Conservation (phyloP, 2,797 vertebrate genomes). For the Bryconaethiops microstoma region DNA sequence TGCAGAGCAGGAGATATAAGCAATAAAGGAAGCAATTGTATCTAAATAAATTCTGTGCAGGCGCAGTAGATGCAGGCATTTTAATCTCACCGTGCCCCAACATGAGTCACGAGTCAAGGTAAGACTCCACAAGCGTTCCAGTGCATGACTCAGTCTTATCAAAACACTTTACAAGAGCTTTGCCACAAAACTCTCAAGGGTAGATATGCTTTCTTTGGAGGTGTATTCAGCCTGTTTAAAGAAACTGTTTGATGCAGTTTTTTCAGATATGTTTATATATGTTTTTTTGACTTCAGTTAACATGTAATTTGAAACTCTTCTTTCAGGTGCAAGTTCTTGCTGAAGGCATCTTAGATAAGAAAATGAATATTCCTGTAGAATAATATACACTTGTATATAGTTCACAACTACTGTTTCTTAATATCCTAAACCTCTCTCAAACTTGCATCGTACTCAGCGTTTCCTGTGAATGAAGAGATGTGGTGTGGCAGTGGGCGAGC, state of each 20-base stretch:
- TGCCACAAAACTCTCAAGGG: constrained; percentile 19
- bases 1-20: constrained; percentile 25
- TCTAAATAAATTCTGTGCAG: constrained; percentile 33
- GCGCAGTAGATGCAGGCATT: background rate
- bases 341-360: background rate
- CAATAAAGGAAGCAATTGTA: constrained; percentile 32
- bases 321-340: background rate
- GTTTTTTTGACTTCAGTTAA: background rate
- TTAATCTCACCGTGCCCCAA: constrained; percentile 30
- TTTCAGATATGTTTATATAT: constrained; percentile 13
- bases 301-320: background rate
- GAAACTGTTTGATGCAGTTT: background rate
- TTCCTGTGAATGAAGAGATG: no score
- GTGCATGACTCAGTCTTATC: constrained; percentile 36
- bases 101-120: constrained; percentile 42
- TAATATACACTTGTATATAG: no score
- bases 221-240: background rate
- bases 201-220: constrained; percentile 16
- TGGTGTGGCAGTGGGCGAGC: no score
- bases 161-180: constrained; percentile 29
- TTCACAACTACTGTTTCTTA: no score
- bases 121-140: constrained; percentile 18
- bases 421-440: no score
- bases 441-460: no score
- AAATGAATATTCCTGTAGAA: background rate